phyloP scores from a whole-genome alignment of 2,888 invertebrate species.

The Tetragonula carbonaria region DNA sequence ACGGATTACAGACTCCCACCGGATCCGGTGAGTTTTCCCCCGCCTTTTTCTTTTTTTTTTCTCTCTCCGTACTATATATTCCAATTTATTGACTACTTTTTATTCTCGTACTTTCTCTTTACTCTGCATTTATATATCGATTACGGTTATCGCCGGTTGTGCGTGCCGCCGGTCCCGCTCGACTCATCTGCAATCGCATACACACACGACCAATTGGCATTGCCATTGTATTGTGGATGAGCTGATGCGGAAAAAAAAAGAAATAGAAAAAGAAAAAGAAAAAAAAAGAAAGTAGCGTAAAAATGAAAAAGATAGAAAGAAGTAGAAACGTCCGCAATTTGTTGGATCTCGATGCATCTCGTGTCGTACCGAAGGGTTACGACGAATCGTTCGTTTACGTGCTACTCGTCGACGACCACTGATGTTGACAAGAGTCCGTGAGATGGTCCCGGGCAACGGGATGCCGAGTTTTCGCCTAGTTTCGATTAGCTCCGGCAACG shows the following conservation, averaged over 20 bases:
- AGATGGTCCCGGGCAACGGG: conserved; percentile 1
- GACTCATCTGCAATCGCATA: conserved; percentile 75
- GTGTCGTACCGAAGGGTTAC: conserved; percentile 40
- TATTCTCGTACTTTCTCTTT: conserved; percentile 81
- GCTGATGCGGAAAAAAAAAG: conserved; percentile 34
- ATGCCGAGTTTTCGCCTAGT: background rate
- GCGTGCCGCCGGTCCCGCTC: conserved; percentile 59
- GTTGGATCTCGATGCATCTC: conserved; percentile 66
- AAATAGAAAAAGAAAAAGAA: background rate
- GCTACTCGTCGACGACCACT: conserved; percentile 49
- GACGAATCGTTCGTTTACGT: conserved; percentile 62
- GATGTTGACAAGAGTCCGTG: conserved; percentile 7
- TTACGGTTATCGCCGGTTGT: conserved; percentile 60
- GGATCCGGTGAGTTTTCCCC: conserved; percentile 90
- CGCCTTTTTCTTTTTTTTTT: conserved; percentile 21
- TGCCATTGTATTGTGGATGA: conserved; percentile 72
- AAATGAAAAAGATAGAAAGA: conserved; percentile 2
- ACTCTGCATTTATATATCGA: conserved; percentile 77
- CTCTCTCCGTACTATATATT: conserved; percentile 65
- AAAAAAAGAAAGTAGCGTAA: conserved; percentile 13
- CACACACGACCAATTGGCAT: conserved; percentile 38
- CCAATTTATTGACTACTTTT: conserved; percentile 71
- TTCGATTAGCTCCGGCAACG: conserved; percentile 6
- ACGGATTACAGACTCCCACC: conserved; percentile 92
- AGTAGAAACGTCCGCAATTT: conserved; percentile 63